These are phyloP conservation scores for Heteronetta atricapilla DNA, from an alignment of 2,113 vertebrate species.

Conservation along the genomic window DNA sequence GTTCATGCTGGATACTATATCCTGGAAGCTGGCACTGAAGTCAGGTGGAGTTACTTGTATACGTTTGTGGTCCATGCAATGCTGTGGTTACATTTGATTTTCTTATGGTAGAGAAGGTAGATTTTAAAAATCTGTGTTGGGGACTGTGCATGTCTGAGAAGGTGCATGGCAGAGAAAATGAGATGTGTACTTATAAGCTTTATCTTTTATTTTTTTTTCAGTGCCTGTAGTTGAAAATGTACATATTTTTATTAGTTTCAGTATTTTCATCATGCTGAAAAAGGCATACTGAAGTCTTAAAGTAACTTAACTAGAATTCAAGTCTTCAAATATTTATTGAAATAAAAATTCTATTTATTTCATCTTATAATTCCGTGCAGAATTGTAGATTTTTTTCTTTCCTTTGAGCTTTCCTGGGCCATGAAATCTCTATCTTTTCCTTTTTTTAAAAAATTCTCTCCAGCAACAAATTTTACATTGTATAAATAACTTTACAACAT, in stretches of 20 bases:
- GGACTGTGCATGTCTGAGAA: background rate
- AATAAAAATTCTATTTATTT: background rate
- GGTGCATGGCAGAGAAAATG: background rate
- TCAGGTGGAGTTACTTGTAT: background rate
- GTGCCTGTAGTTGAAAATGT: background rate
- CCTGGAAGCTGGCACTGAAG: background rate
- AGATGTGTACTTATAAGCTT: background rate
- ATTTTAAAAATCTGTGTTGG: background rate
- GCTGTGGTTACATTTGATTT: background rate
- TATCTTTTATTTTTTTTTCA: background rate
- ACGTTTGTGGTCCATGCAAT: background rate
- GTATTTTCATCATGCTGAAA: background rate
- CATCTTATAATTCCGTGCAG: background rate
- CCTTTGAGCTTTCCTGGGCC: background rate
- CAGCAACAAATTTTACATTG: background rate
- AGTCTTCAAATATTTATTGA: background rate
- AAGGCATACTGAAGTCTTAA: background rate
- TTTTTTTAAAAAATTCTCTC: background rate
- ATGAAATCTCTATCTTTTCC: background rate
- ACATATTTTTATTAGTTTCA: background rate
- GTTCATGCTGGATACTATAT: background rate
- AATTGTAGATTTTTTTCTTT: background rate
- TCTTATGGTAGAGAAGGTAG: background rate
- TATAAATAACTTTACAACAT: background rate
- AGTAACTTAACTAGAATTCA: background rate